Percentiles rank a stretch among this genome's conserved stretches.
Conservation (phyloP, 92 coral and sea anemone genomes). For the Umimayanthus chanpuru region DNA sequence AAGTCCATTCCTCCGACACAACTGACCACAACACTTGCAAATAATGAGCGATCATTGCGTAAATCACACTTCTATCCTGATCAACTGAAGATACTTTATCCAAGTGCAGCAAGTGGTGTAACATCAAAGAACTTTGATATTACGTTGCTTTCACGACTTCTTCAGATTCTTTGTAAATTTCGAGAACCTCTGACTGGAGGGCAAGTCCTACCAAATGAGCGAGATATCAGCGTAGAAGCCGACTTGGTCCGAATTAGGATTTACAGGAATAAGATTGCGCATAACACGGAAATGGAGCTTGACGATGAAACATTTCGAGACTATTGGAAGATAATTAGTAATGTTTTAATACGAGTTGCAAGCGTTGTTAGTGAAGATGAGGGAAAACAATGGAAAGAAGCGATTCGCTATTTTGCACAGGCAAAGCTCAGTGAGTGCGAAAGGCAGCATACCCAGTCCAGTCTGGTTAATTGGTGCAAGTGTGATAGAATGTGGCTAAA, state of each 20-base stretch:
- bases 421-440: background rate
- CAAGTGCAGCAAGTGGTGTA: background rate
- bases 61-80: background rate
- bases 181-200: background rate
- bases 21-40: background rate
- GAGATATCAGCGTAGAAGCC: background rate
- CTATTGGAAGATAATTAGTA: background rate
- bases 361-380: background rate
- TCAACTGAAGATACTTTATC: background rate
- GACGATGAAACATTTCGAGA: constrained; percentile 8
- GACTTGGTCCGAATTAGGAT: constrained; percentile 14
- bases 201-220: background rate
- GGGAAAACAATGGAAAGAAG: background rate
- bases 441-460: background rate
- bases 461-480: background rate
- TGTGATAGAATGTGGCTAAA: background rate
- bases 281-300: background rate
- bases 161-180: background rate
- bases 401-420: background rate
- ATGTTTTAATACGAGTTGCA: background rate
- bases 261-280: background rate
- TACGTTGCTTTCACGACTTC: constrained; percentile 5
- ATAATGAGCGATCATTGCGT: background rate
- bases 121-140: constrained; percentile 4
- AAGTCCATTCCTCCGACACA: background rate